Evolutionary conservation across 2,797 vertebrate genomes (phyloP), one percentile per base, ranked within the genome.

Genomic region (Diceros bicornis): DNA sequence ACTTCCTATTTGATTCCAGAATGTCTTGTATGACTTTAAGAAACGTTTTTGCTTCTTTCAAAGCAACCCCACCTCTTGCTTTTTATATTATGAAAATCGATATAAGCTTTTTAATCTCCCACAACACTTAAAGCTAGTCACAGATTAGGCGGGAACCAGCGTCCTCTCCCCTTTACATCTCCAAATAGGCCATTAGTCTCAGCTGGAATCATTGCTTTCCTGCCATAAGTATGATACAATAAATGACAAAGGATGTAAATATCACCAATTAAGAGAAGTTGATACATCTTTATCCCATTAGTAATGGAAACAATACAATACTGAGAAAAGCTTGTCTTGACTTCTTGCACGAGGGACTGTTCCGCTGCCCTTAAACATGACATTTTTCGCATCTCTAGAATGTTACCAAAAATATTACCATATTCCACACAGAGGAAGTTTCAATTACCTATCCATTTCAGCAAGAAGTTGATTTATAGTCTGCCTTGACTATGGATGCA

Each of bases 381-480:
- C 17, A 77, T 50, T 87, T 92, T 92, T 79, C 29, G 6, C 59
- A 62, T 52, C n/a, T 92, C 71, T 25, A 2, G 7, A 87, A 96
- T 59, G 29, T 91, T 81, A 87, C 29, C 23, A 81, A 91, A 92
- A 71, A 47, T 84, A 81, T 66, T 23, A 93, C 25, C 50, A 95
- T 75, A 91, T 85, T 72, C 32, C 41, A 95, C 44, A 94, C 44
- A 96, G 81, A 98, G 14, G 18, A 97, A 78, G 61, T 88, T 5
- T 95, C 78, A 98, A 97, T 98, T 99, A 99, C 99, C 99, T 99
- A 92, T 99, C 99, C 99, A 99, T 99, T 98, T 99, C 99, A 95
- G 99, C 99, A 98, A 99, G 99, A 95, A 99, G 99, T 98, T 99
- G 99, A 99, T 99, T 99, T 98, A 99, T 99, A 79, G 99, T 99